Evolutionary conservation across 2,888 invertebrate species (phyloP).

Genomic region (Dryobotodes eremita): DNA sequence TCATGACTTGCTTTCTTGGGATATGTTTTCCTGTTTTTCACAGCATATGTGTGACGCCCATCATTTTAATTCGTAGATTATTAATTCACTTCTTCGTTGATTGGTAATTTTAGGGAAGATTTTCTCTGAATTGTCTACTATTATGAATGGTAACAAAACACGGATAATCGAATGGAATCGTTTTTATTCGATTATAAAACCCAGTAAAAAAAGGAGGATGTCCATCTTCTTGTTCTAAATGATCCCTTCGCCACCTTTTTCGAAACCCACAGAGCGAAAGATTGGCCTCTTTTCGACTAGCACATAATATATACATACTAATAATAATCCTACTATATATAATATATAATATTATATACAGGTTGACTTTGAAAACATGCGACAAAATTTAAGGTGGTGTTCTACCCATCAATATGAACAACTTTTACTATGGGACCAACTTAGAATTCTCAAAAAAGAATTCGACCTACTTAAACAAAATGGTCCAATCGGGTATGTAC

Average conservation of each 20-base stretch:
- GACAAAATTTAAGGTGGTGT: too few species aligned
- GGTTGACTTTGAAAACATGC: too few species aligned
- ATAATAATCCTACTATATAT: too few species aligned
- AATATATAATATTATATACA: too few species aligned
- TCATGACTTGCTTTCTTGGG: slow-evolving; percentile 25
- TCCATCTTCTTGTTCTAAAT: not conserved
- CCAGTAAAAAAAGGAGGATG: too few species aligned
- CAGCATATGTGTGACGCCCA: slow-evolving; percentile 9
- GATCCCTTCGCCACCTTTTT: not conserved
- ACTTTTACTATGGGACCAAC: too few species aligned
- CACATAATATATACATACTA: not conserved
- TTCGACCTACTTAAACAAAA: too few species aligned
- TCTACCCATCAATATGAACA: too few species aligned
- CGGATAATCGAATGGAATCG: not conserved
- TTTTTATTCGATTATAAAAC: too few species aligned
- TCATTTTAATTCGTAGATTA: slow-evolving; percentile 2
- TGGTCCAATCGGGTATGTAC: too few species aligned
- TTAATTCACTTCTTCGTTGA: not conserved
- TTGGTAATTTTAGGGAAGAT: not conserved
- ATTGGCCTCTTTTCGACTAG: not conserved
- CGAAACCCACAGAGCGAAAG: not conserved
- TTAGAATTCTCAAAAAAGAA: too few species aligned
- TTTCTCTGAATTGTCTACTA: too few species aligned
- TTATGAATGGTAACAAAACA: not conserved
- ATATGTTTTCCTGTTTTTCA: slow-evolving; percentile 26